Conservation (phyloP, 2,797 vertebrate species). For the Ctenochaetus hawaiiensis region DNA sequence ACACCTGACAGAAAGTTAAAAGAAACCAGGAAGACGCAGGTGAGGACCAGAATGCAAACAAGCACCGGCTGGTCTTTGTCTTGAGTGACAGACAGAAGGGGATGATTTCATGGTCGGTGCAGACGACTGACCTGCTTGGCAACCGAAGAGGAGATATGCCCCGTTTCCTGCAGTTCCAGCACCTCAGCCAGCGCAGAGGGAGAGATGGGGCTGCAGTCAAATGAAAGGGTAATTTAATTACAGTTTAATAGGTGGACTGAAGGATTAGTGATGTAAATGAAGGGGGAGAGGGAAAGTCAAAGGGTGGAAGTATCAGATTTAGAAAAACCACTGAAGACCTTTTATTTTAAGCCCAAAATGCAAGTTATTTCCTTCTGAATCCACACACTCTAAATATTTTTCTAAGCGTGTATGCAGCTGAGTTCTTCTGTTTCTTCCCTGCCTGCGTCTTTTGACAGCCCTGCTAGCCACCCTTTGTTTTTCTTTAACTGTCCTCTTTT, state of each 20-base stretch:
- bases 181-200: slow-evolving; percentile 89
- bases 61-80: background rate
- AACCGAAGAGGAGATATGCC: slow-evolving; percentile 89
- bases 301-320: slow-evolving; percentile 10
- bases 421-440: slow-evolving; percentile 6
- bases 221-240: slow-evolving; percentile 54
- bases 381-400: background rate
- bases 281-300: slow-evolving; percentile 11
- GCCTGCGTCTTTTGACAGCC: slow-evolving; percentile 27
- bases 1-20: slow-evolving; percentile 86
- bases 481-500: slow-evolving; percentile 30
- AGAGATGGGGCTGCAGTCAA: slow-evolving; percentile 87
- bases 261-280: slow-evolving; percentile 41
- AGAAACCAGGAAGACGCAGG: slow-evolving; percentile 10
- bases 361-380: background rate
- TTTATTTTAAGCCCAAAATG: too few relatives aligned
- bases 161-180: slow-evolving; percentile 90
- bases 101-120: slow-evolving; percentile 42
- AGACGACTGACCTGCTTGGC: slow-evolving; percentile 89
- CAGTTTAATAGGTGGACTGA: slow-evolving; percentile 42
- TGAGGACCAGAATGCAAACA: slow-evolving; percentile 29
- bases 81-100: slow-evolving; percentile 26
- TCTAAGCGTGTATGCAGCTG: background rate
- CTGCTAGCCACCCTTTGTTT: slow-evolving; percentile 34
- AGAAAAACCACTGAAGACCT: too few relatives aligned